Evolutionary conservation across 2,113 vertebrate species (phyloP), one percentile per base, ranked within the genome.

Genomic region (Spizaetus ornatus): DNA sequence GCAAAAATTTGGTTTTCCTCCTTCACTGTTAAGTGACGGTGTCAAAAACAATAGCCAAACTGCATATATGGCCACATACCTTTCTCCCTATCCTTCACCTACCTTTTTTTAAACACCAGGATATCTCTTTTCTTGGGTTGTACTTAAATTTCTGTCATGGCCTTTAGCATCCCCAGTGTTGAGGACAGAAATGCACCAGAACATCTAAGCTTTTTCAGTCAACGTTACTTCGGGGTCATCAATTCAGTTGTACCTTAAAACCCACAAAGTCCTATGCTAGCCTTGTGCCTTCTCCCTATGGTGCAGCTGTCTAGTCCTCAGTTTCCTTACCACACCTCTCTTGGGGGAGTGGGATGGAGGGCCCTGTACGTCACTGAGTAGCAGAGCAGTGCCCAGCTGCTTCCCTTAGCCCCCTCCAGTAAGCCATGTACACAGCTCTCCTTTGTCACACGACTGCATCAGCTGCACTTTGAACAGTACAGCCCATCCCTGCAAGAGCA

Each of bases 301-400:
- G 18, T 66, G 34, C 29, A 81, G 31, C 18, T 45, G 11, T 26
- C 56, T 43, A 27, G 20, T 21, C 32, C 45, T 59, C 26, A 32
- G 21, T 50, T 84, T 59, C 10, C 32, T 77, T 45, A 45, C 45
- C 32, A 16, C 29, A 17, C 7, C 13, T 55, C 36, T 48, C 55
- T 1, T 43, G 17, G 8, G 9, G 27, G 3, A 45, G 27, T 6
- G 2, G 16, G 20, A 32, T 22, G 2, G 2, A 25, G 7, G 13
- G 11, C 42, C 21, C 10, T 31, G 61, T 26, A 22, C 38, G 27
- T 16, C 43, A 34, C 26, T 26, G 10, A 1, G 2, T 3, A 71
- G 43, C 29, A 73, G 31, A n/a, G 38, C 48, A 25, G 32, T 21
- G 38, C 38, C 56, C 43, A 21, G 20, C 6, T 6, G 3, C 43